A percentile compares a stretch with the other conserved stretches of the same genome.
Conservation (phyloP, 30 jellyfish, hydroid and myxozoan genomes). For the Hydractinia echinata region DNA sequence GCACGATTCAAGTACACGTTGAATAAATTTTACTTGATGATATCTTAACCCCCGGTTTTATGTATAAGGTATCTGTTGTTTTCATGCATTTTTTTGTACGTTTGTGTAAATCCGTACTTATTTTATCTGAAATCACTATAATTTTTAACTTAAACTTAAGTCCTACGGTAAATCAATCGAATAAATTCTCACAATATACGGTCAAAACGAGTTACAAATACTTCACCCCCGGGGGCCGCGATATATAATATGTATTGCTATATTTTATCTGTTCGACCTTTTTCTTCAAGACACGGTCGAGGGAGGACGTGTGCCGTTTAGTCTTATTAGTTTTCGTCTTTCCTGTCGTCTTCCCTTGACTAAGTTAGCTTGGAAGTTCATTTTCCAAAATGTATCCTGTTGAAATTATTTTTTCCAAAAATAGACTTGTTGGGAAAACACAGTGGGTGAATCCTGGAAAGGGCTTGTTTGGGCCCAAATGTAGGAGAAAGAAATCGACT, state of each 20-base stretch:
- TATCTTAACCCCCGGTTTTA: constrained; percentile 27
- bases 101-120: constrained; percentile 1
- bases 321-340: neutral
- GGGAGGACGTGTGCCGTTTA: constrained; percentile 20
- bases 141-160: too few species aligned
- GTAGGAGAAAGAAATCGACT: too few species aligned
- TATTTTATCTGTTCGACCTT: constrained; percentile 27
- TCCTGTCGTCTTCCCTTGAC: constrained; percentile 23
- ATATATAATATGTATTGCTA: neutral
- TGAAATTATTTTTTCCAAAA: neutral
- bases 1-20: constrained; percentile 32
- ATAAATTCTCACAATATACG: too few species aligned
- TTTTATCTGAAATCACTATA: too few species aligned
- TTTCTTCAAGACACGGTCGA: constrained; percentile 22
- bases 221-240: constrained; percentile 26
- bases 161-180: too few species aligned
- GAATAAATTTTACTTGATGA: constrained; percentile 1
- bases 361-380: constrained; percentile 6
- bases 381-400: constrained; percentile 17
- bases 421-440: too few species aligned
- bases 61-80: constrained; percentile 24
- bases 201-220: too few species aligned
- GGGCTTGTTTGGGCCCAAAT: neutral
- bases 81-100: neutral
- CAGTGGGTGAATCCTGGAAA: neutral